A percentile compares a stretch with the other conserved stretches of the same genome.
Evolutionary conservation across 1,140 invertebrate species (phyloP).

Genomic region (Neuroterus valhalla): DNA sequence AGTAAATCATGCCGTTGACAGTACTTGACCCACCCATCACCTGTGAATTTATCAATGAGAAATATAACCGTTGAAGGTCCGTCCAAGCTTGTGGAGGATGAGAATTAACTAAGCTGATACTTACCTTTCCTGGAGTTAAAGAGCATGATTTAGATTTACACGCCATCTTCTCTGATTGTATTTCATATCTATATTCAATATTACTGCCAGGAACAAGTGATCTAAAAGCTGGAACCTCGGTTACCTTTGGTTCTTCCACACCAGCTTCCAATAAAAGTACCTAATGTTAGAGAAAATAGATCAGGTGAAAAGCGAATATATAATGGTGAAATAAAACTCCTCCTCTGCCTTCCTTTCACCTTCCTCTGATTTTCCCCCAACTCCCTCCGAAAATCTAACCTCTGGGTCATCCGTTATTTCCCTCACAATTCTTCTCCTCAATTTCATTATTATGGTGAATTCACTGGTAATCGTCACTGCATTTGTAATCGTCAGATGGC

Average conservation of each 20-base stretch:
- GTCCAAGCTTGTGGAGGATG: no score
- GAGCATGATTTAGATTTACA: slow-evolving; percentile 66
- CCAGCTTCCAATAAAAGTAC: slow-evolving; percentile 85
- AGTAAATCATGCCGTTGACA: slow-evolving; percentile 88
- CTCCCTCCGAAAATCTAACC: no score
- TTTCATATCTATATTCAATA: slow-evolving; percentile 78
- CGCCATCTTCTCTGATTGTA: slow-evolving; percentile 72
- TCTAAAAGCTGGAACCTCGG: slow-evolving; percentile 79
- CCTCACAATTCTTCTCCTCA: no score
- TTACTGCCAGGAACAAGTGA: slow-evolving; percentile 75
- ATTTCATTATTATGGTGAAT: no score
- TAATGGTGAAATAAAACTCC: no score
- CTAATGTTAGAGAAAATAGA: slow-evolving; percentile 62
- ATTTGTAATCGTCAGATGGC: no score
- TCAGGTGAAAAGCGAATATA: no score
- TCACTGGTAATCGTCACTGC: no score
- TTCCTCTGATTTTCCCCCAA: no score
- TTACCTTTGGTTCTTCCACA: slow-evolving; percentile 81
- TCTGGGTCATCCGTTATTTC: no score
- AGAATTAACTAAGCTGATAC: background rate
- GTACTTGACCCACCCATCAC: slow-evolving; percentile 82
- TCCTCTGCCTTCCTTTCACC: no score
- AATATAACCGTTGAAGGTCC: no score
- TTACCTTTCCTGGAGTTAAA: background rate
- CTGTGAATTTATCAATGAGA: background rate